These are phyloP conservation scores for Scalopus aquaticus DNA, from an alignment of 2,113 vertebrate genomes.

Conservation along the genomic window DNA sequence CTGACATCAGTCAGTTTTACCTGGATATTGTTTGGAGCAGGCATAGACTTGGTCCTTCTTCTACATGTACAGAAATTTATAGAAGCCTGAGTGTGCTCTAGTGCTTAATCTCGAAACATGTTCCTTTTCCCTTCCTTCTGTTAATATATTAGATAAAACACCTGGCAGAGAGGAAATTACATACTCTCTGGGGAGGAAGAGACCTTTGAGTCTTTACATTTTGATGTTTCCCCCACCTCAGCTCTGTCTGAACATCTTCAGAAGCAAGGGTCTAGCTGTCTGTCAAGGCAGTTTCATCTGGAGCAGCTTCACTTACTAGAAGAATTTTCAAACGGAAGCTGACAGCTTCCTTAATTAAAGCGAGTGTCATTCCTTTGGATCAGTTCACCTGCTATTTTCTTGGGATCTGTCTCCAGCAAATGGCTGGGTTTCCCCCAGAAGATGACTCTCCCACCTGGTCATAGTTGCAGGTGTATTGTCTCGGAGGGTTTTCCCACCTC, in stretches of 20 bases:
- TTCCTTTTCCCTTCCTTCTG: not conserved
- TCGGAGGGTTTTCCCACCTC: not conserved
- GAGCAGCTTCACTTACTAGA: not conserved
- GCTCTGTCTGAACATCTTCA: not conserved
- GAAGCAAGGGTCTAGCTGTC: not conserved
- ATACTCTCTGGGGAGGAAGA: not conserved
- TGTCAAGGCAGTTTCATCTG: not conserved
- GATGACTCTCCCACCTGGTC: not conserved
- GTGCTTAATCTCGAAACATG: not conserved
- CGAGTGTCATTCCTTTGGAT: not conserved
- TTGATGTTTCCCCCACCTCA: not conserved
- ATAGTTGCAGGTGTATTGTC: not conserved
- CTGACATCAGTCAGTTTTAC: not conserved
- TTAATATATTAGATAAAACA: not conserved
- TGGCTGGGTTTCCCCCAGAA: not conserved
- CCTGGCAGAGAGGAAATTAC: not conserved
- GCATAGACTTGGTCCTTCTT: not conserved
- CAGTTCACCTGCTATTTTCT: not conserved
- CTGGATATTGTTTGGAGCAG: not conserved
- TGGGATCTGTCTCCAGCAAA: not conserved
- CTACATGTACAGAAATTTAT: not conserved
- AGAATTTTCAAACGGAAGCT: not conserved
- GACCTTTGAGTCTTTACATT: not conserved
- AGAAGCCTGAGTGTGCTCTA: not conserved
- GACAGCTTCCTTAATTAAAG: slow-evolving; percentile 1